phyloP scores from a whole-genome alignment of 2,797 vertebrate species.

The Pempheris klunzingeri region DNA sequence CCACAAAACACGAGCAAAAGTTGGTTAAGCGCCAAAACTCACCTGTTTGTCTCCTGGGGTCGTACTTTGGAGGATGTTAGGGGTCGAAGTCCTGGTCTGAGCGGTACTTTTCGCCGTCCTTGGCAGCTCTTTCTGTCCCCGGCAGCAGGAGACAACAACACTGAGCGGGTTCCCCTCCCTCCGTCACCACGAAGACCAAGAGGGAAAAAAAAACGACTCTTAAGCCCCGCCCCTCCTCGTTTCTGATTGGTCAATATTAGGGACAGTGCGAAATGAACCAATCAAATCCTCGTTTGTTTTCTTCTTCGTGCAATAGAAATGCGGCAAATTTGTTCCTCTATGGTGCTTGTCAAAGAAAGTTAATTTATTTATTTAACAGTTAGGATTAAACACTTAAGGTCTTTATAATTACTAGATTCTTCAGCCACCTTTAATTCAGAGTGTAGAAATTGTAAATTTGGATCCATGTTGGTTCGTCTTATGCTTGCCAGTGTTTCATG shows the following conservation, averaged over 20 bases:
- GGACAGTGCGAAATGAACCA: slow-evolving; percentile 60
- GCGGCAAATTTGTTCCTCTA: not conserved
- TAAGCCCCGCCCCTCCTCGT: slow-evolving; percentile 41
- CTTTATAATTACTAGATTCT: not conserved
- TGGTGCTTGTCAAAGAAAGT: not conserved
- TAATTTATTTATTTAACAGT: not conserved
- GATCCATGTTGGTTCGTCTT: not conserved
- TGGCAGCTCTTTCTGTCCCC: slow-evolving; percentile 57
- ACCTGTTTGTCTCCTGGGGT: slow-evolving; percentile 48
- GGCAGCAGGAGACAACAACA: slow-evolving; percentile 66
- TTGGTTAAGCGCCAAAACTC: slow-evolving; percentile 35
- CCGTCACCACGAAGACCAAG: not conserved
- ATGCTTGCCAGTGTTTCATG: not conserved
- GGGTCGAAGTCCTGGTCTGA: slow-evolving; percentile 25
- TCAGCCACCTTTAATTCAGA: not conserved
- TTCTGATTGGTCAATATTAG: slow-evolving; percentile 71
- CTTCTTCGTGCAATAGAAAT: slow-evolving; percentile 28
- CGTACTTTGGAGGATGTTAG: slow-evolving; percentile 1
- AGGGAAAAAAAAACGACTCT: not conserved
- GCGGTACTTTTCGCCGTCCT: slow-evolving; percentile 59
- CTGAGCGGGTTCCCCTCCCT: slow-evolving; percentile 46
- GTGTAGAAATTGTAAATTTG: no score
- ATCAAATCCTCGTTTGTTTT: slow-evolving; percentile 39
- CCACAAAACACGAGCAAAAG: slow-evolving; percentile 32
- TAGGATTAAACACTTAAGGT: not conserved